Conservation (phyloP, 2,113 vertebrate genomes). For the Tylochromis polylepis region DNA sequence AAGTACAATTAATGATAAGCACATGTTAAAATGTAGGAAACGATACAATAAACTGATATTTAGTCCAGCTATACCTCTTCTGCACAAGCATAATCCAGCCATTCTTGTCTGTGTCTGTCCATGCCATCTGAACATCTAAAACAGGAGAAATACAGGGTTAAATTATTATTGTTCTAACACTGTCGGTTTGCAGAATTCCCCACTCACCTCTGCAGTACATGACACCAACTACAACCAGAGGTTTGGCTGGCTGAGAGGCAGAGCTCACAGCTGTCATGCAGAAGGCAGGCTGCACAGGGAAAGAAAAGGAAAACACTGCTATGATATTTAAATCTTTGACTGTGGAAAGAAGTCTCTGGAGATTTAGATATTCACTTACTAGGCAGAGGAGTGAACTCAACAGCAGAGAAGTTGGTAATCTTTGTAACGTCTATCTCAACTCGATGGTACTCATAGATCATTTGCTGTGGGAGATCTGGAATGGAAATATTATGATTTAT, state of each 20-base stretch:
- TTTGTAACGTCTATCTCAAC: constrained; percentile 81
- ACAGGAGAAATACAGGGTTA: not conserved
- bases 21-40: not conserved
- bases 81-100: constrained; percentile 83
- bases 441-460: constrained; percentile 90
- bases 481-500: not conserved
- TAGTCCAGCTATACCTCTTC: constrained; percentile 75
- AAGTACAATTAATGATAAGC: not conserved
- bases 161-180: not conserved
- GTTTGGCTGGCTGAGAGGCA: constrained; percentile 80
- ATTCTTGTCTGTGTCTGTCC: constrained; percentile 90
- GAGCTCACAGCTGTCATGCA: constrained; percentile 80
- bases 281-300: constrained; percentile 80
- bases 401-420: constrained; percentile 78
- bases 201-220: constrained; percentile 87
- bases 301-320: not conserved
- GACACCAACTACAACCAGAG: constrained; percentile 91
- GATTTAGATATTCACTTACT: constrained; percentile 74
- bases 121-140: constrained; percentile 92
- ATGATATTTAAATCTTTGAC: not conserved
- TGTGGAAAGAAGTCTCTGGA: not conserved
- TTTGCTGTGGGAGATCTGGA: constrained; percentile 74
- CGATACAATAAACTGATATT: not conserved
- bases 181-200: not conserved
- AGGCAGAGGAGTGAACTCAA: constrained; percentile 87